Evolutionary conservation across 2,888 invertebrate genomes (phyloP).

Genomic region (Amiota communis): DNA sequence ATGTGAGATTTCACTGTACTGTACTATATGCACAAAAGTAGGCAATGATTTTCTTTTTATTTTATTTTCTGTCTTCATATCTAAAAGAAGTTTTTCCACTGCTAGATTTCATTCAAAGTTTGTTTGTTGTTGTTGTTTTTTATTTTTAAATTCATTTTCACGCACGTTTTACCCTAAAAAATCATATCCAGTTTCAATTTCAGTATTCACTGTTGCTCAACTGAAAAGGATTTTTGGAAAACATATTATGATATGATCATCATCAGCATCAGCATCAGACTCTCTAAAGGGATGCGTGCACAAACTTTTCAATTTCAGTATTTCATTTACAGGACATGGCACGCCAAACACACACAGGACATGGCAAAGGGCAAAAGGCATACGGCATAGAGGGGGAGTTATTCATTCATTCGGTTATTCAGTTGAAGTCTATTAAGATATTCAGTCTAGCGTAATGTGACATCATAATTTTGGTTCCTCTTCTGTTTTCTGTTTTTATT

Average conservation of each 20-base stretch:
- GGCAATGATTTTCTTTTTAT: constrained; percentile 47
- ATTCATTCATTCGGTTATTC: constrained; percentile 50
- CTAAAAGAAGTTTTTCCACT: constrained; percentile 44
- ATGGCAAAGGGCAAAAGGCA: constrained; percentile 44
- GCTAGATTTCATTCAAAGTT: neutral
- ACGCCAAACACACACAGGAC: neutral
- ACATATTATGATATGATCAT: too few relatives aligned
- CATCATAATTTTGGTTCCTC: constrained; percentile 48
- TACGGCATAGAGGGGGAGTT: constrained; percentile 47
- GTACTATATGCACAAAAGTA: constrained; percentile 13
- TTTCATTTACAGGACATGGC: neutral
- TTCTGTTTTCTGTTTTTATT: constrained; percentile 33
- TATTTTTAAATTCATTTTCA: constrained; percentile 8
- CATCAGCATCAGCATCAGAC: too few relatives aligned
- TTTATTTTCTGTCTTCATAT: constrained; percentile 44
- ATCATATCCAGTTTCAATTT: constrained; percentile 24
- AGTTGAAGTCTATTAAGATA: constrained; percentile 60
- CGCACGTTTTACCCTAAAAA: constrained; percentile 34
- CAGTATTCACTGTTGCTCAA: neutral
- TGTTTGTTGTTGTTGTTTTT: neutral
- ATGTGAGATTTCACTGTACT: too few relatives aligned
- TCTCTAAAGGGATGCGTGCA: neutral
- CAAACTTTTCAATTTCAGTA: neutral
- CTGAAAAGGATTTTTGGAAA: neutral
- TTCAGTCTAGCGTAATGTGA: constrained; percentile 65